These are phyloP conservation scores for Chironomus striatipennis DNA, from an alignment of 1,140 invertebrate genomes.

Conservation along the genomic window DNA sequence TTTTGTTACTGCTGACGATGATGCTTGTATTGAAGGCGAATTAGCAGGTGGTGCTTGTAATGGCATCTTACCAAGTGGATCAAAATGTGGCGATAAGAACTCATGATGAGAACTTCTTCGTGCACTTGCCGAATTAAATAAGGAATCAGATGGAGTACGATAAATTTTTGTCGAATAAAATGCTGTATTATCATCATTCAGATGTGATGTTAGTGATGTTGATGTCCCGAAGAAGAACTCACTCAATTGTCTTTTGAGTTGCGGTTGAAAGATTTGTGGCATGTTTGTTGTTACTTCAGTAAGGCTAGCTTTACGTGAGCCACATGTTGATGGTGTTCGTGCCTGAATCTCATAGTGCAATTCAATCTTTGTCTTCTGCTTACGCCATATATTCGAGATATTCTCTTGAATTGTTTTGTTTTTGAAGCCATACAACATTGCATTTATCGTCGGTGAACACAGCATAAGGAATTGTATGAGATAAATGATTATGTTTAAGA, in stretches of 20 bases:
- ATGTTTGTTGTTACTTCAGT: constrained; percentile 33
- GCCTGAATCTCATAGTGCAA: constrained; percentile 70
- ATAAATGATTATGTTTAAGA: constrained; percentile 16
- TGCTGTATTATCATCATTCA: not conserved
- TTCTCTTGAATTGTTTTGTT: constrained; percentile 59
- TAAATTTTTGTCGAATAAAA: constrained; percentile 3
- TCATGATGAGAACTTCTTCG: not conserved
- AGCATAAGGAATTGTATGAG: constrained; percentile 43
- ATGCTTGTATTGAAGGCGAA: not conserved
- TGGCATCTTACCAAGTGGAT: not conserved
- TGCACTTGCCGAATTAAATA: not conserved
- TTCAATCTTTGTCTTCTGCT: constrained; percentile 68
- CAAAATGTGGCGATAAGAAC: constrained; percentile 7
- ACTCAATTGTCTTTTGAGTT: not conserved
- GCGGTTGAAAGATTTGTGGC: not conserved
- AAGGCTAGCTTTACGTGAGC: constrained; percentile 60
- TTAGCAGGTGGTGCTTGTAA: not conserved
- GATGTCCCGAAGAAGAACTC: constrained; percentile 10
- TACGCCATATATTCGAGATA: constrained; percentile 69
- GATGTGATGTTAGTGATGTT: not conserved
- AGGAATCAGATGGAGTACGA: not conserved
- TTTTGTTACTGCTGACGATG: not conserved
- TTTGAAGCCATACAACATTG: constrained; percentile 66
- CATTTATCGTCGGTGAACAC: constrained; percentile 61
- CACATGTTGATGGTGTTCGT: constrained; percentile 63